These are phyloP conservation scores for Oceanodroma leucorhoa DNA, from an alignment of 2,797 vertebrate species.

Conservation along the genomic window DNA sequence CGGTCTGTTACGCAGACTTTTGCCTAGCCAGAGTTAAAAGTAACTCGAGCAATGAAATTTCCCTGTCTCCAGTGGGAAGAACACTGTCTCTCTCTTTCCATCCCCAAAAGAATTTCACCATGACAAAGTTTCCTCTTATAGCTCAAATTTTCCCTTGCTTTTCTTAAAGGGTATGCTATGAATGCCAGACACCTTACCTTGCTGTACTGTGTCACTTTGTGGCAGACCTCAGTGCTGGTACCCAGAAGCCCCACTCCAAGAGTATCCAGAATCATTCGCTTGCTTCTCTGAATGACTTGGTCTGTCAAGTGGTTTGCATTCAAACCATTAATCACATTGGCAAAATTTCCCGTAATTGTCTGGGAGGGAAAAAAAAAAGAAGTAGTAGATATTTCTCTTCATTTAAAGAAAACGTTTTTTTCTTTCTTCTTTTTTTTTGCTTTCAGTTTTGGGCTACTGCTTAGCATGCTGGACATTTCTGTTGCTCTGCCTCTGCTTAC, in stretches of 20 bases:
- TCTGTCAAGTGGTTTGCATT: slow-evolving; percentile 83
- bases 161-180: neutral
- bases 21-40: neutral
- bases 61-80: neutral
- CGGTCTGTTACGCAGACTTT: neutral
- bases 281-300: slow-evolving; percentile 85
- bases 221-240: slow-evolving; percentile 84
- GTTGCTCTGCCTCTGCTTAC: neutral
- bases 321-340: slow-evolving; percentile 81
- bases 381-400: neutral
- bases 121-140: neutral
- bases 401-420: neutral
- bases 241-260: slow-evolving; percentile 90
- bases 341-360: slow-evolving; percentile 91
- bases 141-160: neutral
- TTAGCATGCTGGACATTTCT: neutral
- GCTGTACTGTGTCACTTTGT: slow-evolving; percentile 83
- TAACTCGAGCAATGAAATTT: neutral
- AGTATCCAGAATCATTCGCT: slow-evolving; percentile 94
- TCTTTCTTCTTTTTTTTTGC: fast-evolving
- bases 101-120: neutral
- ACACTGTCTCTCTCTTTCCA: neutral
- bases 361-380: slow-evolving; percentile 42
- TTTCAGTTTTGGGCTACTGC: neutral
- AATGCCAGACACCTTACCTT: slow-evolving; percentile 76